These are phyloP conservation scores for Pteruthius melanotis DNA, from an alignment of 2,113 vertebrate species.

Conservation along the genomic window DNA sequence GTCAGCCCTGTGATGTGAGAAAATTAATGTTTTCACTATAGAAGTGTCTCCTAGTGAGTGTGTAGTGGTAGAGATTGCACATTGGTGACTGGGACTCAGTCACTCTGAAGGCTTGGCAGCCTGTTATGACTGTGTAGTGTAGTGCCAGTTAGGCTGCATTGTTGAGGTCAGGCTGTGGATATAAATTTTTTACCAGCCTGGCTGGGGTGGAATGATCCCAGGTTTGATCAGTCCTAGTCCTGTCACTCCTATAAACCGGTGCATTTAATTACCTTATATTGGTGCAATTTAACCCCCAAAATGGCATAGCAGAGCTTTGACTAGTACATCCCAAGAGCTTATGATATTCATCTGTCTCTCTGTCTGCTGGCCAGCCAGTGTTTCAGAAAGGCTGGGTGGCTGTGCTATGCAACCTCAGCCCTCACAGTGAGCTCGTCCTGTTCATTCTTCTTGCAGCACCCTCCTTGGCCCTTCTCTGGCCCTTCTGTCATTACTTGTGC, in stretches of 20 bases:
- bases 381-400: not conserved
- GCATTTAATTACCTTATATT: not conserved
- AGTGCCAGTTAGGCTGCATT: not conserved
- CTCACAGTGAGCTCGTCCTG: rapidly evolving
- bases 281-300: not conserved
- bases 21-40: not conserved
- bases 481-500: not conserved
- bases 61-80: not conserved
- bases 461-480: not conserved
- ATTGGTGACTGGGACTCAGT: rapidly evolving
- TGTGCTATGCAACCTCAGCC: not conserved
- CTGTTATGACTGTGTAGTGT: not conserved
- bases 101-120: rapidly evolving
- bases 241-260: not conserved
- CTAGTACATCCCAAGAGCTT: not conserved
- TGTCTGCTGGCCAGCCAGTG: rapidly evolving
- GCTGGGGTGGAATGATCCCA: not conserved
- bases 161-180: not conserved
- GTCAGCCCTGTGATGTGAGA: not conserved
- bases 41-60: not conserved
- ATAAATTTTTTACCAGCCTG: not conserved
- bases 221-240: not conserved
- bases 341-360: not conserved
- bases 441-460: not conserved
- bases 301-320: not conserved